A percentile compares a stretch with the other conserved stretches of the same genome.
Evolutionary conservation across 2,797 vertebrate genomes (phyloP).

Genomic region (Okamejei kenojei): DNA sequence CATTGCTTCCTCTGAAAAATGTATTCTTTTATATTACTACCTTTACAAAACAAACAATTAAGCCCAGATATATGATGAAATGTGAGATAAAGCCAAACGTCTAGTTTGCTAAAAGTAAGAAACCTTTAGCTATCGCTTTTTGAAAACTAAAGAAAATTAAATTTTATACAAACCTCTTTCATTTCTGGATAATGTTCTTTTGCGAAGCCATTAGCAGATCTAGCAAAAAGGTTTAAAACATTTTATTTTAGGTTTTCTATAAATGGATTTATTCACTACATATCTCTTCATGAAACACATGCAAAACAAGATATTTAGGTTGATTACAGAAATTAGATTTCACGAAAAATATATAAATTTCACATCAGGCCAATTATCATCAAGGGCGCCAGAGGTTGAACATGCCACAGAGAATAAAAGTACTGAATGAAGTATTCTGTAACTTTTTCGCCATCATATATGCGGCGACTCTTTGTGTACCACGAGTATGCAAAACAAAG

Average conservation of each 20-base stretch:
- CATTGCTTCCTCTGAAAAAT: not conserved
- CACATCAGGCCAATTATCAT: not conserved
- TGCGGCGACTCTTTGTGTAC: too few relatives aligned
- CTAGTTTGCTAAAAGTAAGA: not conserved
- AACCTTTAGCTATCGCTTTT: not conserved
- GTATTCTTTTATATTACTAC: not conserved
- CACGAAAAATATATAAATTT: not conserved
- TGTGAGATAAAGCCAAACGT: not conserved
- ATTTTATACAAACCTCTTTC: slow-evolving; percentile 28
- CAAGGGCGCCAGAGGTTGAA: not conserved
- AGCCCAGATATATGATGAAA: not conserved
- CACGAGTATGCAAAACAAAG: too few relatives aligned
- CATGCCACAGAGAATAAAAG: too few relatives aligned
- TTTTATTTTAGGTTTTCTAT: not conserved
- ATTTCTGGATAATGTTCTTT: not conserved
- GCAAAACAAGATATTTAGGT: not conserved
- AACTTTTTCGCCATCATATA: too few relatives aligned
- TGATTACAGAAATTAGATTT: not conserved
- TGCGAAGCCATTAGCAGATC: not conserved
- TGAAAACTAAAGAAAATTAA: not conserved
- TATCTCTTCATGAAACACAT: not conserved
- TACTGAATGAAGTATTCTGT: too few relatives aligned
- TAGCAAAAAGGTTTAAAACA: not conserved
- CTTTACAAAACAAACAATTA: not conserved
- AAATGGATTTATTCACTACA: not conserved